phyloP scores from a whole-genome alignment of 2,113 vertebrate genomes.

The Polyodon spathula region DNA sequence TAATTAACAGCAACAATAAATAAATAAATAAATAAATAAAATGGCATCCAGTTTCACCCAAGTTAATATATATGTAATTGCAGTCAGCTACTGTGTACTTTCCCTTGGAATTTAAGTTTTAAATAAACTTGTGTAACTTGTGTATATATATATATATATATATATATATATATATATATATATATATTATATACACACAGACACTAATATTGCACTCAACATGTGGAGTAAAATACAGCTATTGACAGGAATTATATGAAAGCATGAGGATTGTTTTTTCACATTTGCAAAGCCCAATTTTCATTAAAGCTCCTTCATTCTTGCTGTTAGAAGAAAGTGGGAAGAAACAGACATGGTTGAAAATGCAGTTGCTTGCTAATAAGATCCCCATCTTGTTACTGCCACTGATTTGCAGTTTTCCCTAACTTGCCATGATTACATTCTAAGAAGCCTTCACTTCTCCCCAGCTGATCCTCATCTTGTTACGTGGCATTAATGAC shows the following conservation, averaged over 20 bases:
- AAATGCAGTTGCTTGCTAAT: slow-evolving; percentile 79
- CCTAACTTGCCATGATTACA: slow-evolving; percentile 86
- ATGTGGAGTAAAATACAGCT: slow-evolving; percentile 53
- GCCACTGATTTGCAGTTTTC: slow-evolving; percentile 71
- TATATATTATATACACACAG: no score
- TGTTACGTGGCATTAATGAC: slow-evolving; percentile 98
- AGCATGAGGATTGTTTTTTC: slow-evolving; percentile 60
- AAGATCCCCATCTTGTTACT: slow-evolving; percentile 80
- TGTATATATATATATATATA: no score
- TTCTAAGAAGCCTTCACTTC: slow-evolving; percentile 75
- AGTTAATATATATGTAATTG: no score
- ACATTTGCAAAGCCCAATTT: slow-evolving; percentile 57
- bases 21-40: no score
- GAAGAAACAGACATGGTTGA: slow-evolving; percentile 51
- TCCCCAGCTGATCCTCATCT: slow-evolving; percentile 89
- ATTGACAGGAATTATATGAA: slow-evolving; percentile 53
- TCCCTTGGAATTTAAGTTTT: no score
- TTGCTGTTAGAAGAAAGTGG: slow-evolving; percentile 46
- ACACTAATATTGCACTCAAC: no score
- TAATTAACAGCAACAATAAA: no score
- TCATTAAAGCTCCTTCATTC: slow-evolving; percentile 53
- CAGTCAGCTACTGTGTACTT: no score
- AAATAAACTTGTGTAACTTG: no score
- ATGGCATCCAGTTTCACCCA: no score
- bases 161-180: no score